phyloP scores from a whole-genome alignment of 2,797 vertebrate species.

The Oophaga sylvatica region DNA sequence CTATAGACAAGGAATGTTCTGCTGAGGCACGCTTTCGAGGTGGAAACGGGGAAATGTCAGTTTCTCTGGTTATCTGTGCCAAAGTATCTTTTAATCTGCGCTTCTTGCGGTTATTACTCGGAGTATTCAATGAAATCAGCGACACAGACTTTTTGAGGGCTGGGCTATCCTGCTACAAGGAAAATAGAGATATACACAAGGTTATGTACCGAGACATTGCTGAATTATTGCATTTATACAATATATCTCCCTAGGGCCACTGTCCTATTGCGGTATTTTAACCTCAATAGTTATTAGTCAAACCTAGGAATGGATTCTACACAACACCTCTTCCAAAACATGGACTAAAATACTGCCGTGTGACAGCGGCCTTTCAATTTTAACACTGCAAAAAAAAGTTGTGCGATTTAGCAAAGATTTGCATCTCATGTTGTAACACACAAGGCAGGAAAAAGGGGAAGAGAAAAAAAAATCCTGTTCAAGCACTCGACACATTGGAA shows the following conservation, averaged over 20 bases:
- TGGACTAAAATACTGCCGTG: no score
- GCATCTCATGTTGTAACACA: no score
- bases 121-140: constrained; percentile 88
- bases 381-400: no score
- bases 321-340: no score
- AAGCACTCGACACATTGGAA: no score
- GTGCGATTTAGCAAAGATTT: no score
- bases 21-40: constrained; percentile 91
- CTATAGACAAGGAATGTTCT: constrained; percentile 90
- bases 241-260: not conserved
- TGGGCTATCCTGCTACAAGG: constrained; percentile 84
- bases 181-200: not conserved
- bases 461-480: no score
- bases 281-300: no score
- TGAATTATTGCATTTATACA: not conserved
- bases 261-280: no score
- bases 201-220: not conserved
- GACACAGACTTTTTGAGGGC: constrained; percentile 94
- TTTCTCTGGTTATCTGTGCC: constrained; percentile 90
- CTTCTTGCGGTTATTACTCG: constrained; percentile 91
- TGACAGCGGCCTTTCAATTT: no score
- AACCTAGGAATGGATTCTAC: no score
- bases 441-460: no score
- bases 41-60: constrained; percentile 91
- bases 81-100: constrained; percentile 90